Base-by-base conservation (phyloP, 2,113 vertebrate genomes). In the Ictalurus furcatus region DNA sequence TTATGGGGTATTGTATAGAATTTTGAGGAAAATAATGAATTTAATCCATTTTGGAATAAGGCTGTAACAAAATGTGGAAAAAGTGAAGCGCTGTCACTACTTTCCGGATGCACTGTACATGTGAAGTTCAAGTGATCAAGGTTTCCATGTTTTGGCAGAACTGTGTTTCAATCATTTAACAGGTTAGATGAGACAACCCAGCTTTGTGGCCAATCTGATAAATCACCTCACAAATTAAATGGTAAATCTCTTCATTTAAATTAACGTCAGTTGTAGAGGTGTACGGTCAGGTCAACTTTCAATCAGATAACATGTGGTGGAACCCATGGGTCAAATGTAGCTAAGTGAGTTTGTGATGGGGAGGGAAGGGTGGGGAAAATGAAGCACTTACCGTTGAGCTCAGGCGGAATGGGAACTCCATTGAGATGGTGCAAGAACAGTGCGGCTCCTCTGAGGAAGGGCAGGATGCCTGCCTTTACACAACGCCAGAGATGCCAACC, bases 391-490 rank as follows among this genome's bases (percentile, higher is more conserved):
- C 98, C 96, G 92, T 97, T 95, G 65, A 98, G 92, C 91, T 98
- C 98, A 67, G 96, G 90, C 67, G 98, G 98, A 2, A 97, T 93
- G 40, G 96, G 96, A 73, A 97, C 96, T 88, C 97, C 97, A 93
- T 97, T 98, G 93, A 99, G 95, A 93, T 99, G 97, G 94, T 99
- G 98, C 93, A 99, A 99, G 93, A 99, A 99, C 88, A 99, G 94
- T 85, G 98, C 97, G 4, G 97, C 95, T 34, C 97, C 96, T 92
- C 98, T 96, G 76, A 99, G 95, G 94, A 97, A 99, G 44, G 98
- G 98, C 94, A 96, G 94, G 90, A 98, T 91, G 69, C 96, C 98
- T n/a, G 94, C 93, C 96, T 95, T 97, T 88, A 99, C 92, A 92
- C 94, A 95, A 83, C 88, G 96, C 96, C 95, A 96, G 83, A 99